Percentiles rank a stretch among this genome's conserved stretches.
phyloP scores from a whole-genome alignment of 2,113 vertebrate genomes.

The Etheostoma spectabile region DNA sequence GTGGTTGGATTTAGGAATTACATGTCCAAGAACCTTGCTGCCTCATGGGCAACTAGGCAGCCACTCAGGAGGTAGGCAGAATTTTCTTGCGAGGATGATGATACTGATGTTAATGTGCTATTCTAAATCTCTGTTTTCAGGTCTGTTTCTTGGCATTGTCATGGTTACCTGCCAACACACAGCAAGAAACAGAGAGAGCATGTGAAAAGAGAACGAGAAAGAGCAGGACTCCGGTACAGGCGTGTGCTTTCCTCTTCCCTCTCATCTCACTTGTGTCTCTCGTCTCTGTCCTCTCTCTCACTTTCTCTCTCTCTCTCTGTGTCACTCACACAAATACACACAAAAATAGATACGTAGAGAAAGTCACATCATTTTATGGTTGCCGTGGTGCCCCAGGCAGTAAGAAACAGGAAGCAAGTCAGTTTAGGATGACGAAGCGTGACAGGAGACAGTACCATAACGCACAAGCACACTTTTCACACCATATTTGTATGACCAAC shows the following conservation, averaged over 20 bases:
- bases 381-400: constrained; percentile 51
- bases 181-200: neutral
- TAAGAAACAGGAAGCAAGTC: constrained; percentile 27
- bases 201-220: constrained; percentile 15
- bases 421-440: constrained; percentile 35
- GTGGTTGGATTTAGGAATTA: neutral
- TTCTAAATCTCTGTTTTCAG: constrained; percentile 11
- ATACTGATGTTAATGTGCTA: neutral
- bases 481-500: neutral
- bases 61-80: neutral
- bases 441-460: constrained; percentile 26
- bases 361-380: constrained; percentile 53
- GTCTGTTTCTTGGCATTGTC: constrained; percentile 15
- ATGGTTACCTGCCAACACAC: neutral
- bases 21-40: neutral
- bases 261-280: no score
- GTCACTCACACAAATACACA: neutral
- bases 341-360: constrained; percentile 15
- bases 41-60: neutral
- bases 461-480: neutral
- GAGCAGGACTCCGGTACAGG: neutral
- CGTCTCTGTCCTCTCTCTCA: no score
- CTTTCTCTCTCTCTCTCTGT: no score
- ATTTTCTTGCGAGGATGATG: neutral
- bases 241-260: no score